Evolutionary conservation across 2,797 vertebrate genomes (phyloP).

Genomic region (Lutjanus argentimaculatus): DNA sequence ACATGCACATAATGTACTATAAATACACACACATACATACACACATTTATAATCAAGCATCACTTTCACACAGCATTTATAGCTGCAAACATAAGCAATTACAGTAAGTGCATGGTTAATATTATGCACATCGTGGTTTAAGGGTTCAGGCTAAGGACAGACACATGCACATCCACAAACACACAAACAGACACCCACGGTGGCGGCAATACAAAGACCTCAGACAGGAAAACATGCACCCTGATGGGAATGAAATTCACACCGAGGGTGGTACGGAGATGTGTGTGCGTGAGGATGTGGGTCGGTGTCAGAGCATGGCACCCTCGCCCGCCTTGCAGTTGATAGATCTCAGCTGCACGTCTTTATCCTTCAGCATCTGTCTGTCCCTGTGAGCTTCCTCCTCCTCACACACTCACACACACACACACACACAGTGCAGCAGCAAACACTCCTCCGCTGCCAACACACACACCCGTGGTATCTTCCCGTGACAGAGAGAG

Average conservation of each 20-base stretch:
- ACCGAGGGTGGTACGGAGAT: conserved; percentile 53
- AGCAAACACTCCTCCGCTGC: conserved; percentile 2
- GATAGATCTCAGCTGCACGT: conserved; percentile 72
- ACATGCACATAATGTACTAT: conserved; percentile 9
- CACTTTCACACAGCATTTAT: conserved; percentile 18
- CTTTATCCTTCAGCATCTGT: conserved; percentile 76
- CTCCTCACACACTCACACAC: conserved; percentile 4
- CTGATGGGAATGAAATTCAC: conserved; percentile 73
- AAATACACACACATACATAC: not conserved
- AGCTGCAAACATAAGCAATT: conserved; percentile 56
- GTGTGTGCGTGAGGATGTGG: conserved; percentile 46
- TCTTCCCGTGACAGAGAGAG: conserved; percentile 54
- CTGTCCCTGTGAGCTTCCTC: conserved; percentile 64
- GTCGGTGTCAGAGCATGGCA: conserved; percentile 51
- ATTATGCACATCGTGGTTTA: conserved; percentile 12
- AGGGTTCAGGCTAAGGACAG: conserved; percentile 36
- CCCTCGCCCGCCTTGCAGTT: conserved; percentile 65
- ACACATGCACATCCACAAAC: not conserved
- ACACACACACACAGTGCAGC: conserved; percentile 37
- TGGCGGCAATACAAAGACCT: conserved; percentile 50
- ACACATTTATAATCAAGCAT: not conserved
- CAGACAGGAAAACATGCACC: conserved; percentile 70
- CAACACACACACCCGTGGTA: conserved; percentile 19
- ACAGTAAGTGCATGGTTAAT: conserved; percentile 32
- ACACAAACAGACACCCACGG: conserved; percentile 20